Base-by-base conservation (phyloP, 2,888 invertebrate genomes). In the Drosophila helvetica region DNA sequence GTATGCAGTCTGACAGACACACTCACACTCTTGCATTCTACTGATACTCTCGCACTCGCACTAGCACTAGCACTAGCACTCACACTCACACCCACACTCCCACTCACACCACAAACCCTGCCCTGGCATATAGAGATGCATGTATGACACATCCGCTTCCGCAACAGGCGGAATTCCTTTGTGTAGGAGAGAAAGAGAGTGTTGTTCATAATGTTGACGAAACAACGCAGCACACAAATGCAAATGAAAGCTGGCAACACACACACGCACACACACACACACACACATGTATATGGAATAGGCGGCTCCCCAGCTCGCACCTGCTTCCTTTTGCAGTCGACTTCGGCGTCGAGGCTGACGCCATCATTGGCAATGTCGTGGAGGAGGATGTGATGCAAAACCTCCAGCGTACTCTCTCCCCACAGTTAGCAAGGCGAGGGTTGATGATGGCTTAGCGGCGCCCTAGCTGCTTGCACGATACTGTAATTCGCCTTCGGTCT, bases 131-230 rank as follows among this genome's bases (percentile, higher is more conserved):
- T 7, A 48, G 47, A 62, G 10, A 18, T 10, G 33, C 42, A 68
- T 19, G 50, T 58, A 25, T 68, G 76, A 74, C 80, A 83, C 78
- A 77, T 80, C 79, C 84, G 78, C 59, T 82, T 80, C 77, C 81
- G 79, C 65, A 80, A 79, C 72, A 84, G 78, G 78, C 78, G 66
- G 52, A 59, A 67, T 65, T 77, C 30, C 65, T 64, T 75, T 59
- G 47, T 42, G 46, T 42, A 22, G 30, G 46, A 15, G 19, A 30
- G 10, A 46, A 25, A 22, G 38, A 10, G 18, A n/a, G 43, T 50
- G 54, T 27, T 18, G 45, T 56, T 18, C 42, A 27, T 53, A 25
- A 38, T 30, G 43, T 50, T 55, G 55, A 55, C 55, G 55, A 62
- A 54, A 62, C 48, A 54, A 62, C 48, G 19, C 30, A 42, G 25